phyloP scores from a whole-genome alignment of 2,797 vertebrate genomes.

The Coreius guichenoti region DNA sequence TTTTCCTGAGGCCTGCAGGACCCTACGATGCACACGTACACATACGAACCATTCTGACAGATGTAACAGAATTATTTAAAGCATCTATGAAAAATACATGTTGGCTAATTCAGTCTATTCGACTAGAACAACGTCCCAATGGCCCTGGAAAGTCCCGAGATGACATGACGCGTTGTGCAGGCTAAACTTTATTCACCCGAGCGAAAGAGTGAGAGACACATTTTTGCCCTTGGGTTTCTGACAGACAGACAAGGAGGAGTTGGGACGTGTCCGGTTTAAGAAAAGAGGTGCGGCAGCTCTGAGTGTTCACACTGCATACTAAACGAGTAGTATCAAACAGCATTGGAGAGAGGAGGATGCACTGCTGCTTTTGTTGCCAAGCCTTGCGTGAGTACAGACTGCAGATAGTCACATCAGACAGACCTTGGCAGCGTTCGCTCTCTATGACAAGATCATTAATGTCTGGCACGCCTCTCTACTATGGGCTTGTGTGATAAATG shows the following conservation, averaged over 20 bases:
- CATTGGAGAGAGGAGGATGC: slow-evolving; percentile 35
- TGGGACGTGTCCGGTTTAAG: slow-evolving; percentile 50
- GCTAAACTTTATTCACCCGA: slow-evolving; percentile 5
- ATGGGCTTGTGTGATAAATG: slow-evolving; percentile 40
- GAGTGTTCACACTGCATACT: slow-evolving; percentile 55
- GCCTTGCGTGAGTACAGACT: slow-evolving; percentile 43
- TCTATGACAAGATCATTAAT: slow-evolving; percentile 53
- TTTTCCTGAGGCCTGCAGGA: slow-evolving; percentile 78
- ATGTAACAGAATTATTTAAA: slow-evolving; percentile 27
- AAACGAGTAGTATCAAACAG: slow-evolving; percentile 54
- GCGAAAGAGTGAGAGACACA: background rate
- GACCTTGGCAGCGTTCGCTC: slow-evolving; percentile 46
- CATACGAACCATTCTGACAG: background rate
- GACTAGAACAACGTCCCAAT: background rate
- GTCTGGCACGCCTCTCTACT: slow-evolving; percentile 41
- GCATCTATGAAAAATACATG: slow-evolving; percentile 6
- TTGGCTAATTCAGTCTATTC: background rate
- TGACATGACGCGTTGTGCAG: background rate
- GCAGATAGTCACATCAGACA: slow-evolving; percentile 49
- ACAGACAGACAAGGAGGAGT: slow-evolving; percentile 31
- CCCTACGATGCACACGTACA: slow-evolving; percentile 53
- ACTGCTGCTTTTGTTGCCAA: slow-evolving; percentile 43
- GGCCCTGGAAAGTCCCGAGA: background rate
- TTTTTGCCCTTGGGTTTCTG: slow-evolving; percentile 26
- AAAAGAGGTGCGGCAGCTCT: slow-evolving; percentile 49